Evolutionary conservation across 1,140 invertebrate genomes (phyloP), one percentile per base, ranked within the genome.

Genomic region (Pseudomyrmex cubaensis): DNA sequence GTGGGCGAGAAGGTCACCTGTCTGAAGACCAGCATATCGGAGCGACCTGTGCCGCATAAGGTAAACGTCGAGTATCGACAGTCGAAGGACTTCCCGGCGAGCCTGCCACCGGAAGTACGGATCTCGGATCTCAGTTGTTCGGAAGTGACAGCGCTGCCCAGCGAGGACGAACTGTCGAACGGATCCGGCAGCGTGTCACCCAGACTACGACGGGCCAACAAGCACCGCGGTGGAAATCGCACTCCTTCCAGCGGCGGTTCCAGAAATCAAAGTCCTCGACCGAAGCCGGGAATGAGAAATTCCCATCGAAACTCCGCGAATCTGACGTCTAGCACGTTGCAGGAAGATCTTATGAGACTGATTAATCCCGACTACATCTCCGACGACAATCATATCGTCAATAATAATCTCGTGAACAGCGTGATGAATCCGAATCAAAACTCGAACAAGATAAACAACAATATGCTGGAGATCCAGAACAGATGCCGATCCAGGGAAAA

Each of bases 311-410:
- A 96, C 88, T 96, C 96, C 15, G 96, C 96, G 2, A 96, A 96
- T 92, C 92, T 96, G 20, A 95, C 95, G 0, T 95, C 95, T 1
- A 97, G 95, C 88, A 97, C 96, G 25, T 94, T 98, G 4, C 97
- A 98, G 94, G 98, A 98, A 92, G 98, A 99, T 90, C 94, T 99
- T 2, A 97, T 98, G 95, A 96, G 97, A 52, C 94, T 99, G 1
- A 98, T 99, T 84, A 97, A 97, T 94, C 97, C 98, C 0, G 98
- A 98, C 91, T 96, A 96, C 82, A 96, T 96, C 83, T 95, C 91
- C 82, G 95, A 94, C 59, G 92, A 93, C 56, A 92, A 86, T 72
- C 93, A 91, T 46, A 82, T 92, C 13, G 59, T 88, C 1, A 94
- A 92, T n/a, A 94, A 93, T 61, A 93, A 94, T 66, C 84, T 92